Evolutionary conservation across 2,113 vertebrate species (phyloP).

Genomic region (Tychaedon coryphoeus): DNA sequence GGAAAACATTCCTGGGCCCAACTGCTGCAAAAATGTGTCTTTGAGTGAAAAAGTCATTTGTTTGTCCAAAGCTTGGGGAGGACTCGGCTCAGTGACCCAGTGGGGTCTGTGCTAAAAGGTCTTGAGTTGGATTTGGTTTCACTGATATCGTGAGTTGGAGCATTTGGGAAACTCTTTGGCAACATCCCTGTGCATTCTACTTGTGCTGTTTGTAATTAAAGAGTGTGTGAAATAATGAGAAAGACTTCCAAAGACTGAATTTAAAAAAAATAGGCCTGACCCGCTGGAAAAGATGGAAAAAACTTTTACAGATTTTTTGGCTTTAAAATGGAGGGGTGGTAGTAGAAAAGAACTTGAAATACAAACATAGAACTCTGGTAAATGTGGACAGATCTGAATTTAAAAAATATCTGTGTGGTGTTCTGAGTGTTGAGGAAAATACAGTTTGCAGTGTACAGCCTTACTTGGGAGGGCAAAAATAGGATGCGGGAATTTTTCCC

Average conservation of each 20-base stretch:
- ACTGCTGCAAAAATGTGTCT: neutral
- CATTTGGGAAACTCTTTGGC: neutral
- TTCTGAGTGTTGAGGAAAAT: neutral
- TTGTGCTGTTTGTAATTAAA: neutral
- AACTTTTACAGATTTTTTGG: neutral
- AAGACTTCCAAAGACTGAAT: neutral
- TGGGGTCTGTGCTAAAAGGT: neutral
- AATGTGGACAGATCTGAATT: neutral
- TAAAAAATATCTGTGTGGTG: neutral
- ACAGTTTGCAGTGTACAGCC: neutral
- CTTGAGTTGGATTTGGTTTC: neutral
- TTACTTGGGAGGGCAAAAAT: neutral
- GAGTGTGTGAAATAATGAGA: neutral
- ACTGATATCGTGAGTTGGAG: neutral
- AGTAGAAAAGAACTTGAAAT: neutral
- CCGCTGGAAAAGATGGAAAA: neutral
- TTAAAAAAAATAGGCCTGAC: neutral
- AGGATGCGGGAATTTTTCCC: neutral
- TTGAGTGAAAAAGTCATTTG: neutral
- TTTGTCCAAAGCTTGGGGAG: neutral
- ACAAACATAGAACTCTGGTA: neutral
- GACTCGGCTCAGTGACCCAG: neutral
- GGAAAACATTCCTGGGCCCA: neutral
- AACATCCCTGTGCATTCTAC: accelerated
- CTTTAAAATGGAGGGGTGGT: neutral